These are phyloP conservation scores for Amblyopsis hoosieri DNA, from an alignment of 2,797 vertebrate genomes.

Conservation along the genomic window DNA sequence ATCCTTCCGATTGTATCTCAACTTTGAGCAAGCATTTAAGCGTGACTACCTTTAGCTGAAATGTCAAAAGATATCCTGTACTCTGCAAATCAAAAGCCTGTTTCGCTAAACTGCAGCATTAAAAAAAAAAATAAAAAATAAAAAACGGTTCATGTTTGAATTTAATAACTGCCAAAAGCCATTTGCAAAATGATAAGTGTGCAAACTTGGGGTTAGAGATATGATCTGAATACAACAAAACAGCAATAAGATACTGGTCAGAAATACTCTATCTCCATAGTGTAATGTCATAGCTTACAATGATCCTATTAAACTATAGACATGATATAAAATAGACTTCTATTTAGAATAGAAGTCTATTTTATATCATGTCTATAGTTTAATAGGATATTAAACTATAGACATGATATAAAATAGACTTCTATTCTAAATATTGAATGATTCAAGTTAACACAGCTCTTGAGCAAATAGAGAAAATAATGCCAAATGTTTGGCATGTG, in stretches of 20 bases:
- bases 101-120: conserved; percentile 17
- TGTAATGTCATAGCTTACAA: conserved; percentile 1
- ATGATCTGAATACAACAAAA: conserved; percentile 14
- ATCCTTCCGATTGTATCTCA: neutral
- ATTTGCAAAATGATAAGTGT: conserved; percentile 33
- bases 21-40: conserved; percentile 1
- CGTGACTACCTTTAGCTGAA: conserved; percentile 31
- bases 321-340: neutral
- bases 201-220: conserved; percentile 44
- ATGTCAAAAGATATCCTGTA: conserved; percentile 34
- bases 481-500: too few species aligned
- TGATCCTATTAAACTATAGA: neutral
- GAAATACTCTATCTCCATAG: conserved; percentile 10
- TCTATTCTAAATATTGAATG: neutral
- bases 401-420: too few species aligned
- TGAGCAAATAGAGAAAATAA: too few species aligned
- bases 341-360: too few species aligned
- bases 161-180: conserved; percentile 40
- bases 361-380: too few species aligned
- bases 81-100: conserved; percentile 36
- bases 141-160: conserved; percentile 30
- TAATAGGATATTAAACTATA: too few species aligned
- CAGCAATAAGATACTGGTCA: conserved; percentile 39
- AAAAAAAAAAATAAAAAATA: conserved; percentile 5
- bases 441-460: too few species aligned